Base-by-base conservation (phyloP, 2,888 invertebrate species). In the Cetonia aurata region DNA sequence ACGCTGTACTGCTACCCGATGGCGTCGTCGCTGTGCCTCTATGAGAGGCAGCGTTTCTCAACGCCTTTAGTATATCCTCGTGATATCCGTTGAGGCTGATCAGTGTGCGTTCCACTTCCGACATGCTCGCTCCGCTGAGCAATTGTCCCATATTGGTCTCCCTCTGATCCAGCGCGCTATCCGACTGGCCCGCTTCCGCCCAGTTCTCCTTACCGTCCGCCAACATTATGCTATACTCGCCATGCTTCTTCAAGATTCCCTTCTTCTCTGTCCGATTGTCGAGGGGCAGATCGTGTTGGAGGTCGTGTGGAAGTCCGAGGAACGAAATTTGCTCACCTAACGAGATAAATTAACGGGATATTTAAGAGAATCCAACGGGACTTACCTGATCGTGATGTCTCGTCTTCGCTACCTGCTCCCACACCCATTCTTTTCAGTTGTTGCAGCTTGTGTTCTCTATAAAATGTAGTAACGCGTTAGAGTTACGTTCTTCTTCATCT, bases 41-140 rank as follows among this genome's bases (percentile, higher is more conserved):
- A 80, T 93, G 93, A 15, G 69, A 69, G 25, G 94, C 94, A 10
- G 96, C 96, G 76, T 91, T 93, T 77, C 95, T 90, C 78, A 96
- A 85, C n/a, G 95, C 96, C 83, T 95, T 95, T 77, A 96, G 88
- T 79, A 96, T 93, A 81, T 95, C 94, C 81, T 96, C 96, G 84
- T 96, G 96, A 85, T 96, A 96, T 50, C 96, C 96, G 82, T 96
- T 95, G 52, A 96, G 88, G 72, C 93, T 76, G 87, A 94, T 93
- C n/a, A 95, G 88, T 59, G 94, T 95, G 78, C 95, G 89, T 81
- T 96, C 95, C 83, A 94, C 93, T 78, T 93, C 93, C 1, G 92
- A 90, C 72, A 92, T 91, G 17, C 85, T 86, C 12, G 86, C 87
- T 68, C 88, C 88, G 67, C 85, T 83, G 78, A 88, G 83, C 25